Evolutionary conservation across 2,888 invertebrate species (phyloP), one percentile per base, ranked within the genome.

Genomic region (Heteropelma amictum): DNA sequence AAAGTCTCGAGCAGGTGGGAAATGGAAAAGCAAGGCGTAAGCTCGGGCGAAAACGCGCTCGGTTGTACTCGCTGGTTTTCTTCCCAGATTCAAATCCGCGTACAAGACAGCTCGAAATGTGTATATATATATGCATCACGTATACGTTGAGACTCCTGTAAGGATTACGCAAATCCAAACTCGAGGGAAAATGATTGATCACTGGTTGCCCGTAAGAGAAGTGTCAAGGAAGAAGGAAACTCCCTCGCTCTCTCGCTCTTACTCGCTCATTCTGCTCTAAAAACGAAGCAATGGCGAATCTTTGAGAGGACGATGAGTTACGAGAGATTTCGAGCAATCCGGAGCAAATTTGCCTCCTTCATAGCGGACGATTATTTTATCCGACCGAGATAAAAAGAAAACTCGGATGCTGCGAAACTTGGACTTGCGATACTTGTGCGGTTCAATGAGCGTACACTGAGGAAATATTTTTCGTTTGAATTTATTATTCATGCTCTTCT

Each of bases 151-250:
- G 65, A 70, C 47, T 70, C 56, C 40, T 26, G 38, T 30, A 5
- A 49, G 70, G 61, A 75, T 70, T 70, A 70, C 65, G 54, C 47
- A 70, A 61, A 58, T 65, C 23, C 60, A 61, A 75, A 70, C 65
- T 61, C 60, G 2, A 30, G 38, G 61, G 53, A 56, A 75, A 70
- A 75, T 70, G 70, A 75, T 75, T 65, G 74, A 67, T 70, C 60
- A 54, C 49, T 54, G 35, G n/a, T 42, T 14, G 35, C 26, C 42
- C 72, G 53, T 10, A n/a, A n/a, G 21, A 53, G 21, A 60, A 72
- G 42, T 60, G 60, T 51, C 28, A 54, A 45, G 53, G 45, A 30
- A 26, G 40, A 38, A 42, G 14, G 42, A 64, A 51, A 21, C 51
- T 40, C n/a, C n/a, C n/a, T n/a, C n/a, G n/a, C n/a, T n/a, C n/a